Conservation (phyloP, 2,888 invertebrate genomes). For the Synergus laeviventris region DNA sequence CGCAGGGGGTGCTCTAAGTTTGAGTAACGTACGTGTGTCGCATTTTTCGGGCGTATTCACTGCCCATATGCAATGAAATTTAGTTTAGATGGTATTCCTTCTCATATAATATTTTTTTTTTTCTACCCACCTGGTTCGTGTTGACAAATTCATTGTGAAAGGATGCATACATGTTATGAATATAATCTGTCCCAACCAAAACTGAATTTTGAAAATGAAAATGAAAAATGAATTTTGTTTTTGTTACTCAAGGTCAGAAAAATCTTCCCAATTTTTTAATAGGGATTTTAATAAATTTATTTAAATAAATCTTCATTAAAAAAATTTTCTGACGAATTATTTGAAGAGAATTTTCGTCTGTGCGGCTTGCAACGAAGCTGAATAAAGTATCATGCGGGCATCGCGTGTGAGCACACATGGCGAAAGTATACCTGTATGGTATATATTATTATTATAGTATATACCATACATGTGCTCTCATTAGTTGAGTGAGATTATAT, state of each 20-base stretch:
- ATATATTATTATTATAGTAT: too few species aligned
- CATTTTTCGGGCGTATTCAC: neutral
- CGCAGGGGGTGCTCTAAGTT: neutral
- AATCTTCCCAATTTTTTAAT: too few species aligned
- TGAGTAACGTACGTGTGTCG: constrained; percentile 17
- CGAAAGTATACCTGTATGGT: too few species aligned
- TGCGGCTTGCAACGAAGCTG: constrained; percentile 1
- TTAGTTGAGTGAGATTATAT: constrained; percentile 28
- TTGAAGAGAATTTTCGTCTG: constrained; percentile 2
- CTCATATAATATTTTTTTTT: neutral
- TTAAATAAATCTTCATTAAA: too few species aligned
- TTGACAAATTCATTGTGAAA: neutral
- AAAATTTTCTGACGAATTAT: neutral
- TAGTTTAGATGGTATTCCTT: neutral
- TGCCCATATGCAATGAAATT: constrained; percentile 8
- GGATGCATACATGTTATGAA: neutral
- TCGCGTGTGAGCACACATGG: constrained; percentile 29
- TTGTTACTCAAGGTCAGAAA: too few species aligned
- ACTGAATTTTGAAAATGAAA: too few species aligned
- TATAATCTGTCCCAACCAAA: neutral
- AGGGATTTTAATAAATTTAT: too few species aligned
- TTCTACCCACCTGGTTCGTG: neutral
- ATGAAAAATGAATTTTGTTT: too few species aligned
- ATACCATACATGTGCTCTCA: constrained; percentile 27
- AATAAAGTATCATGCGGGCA: constrained; percentile 38